A percentile compares a stretch with the other conserved stretches of the same genome.
These are phyloP conservation scores for Lasioglossum vierecki DNA, from an alignment of 2,888 invertebrate species.

Conservation along the genomic window DNA sequence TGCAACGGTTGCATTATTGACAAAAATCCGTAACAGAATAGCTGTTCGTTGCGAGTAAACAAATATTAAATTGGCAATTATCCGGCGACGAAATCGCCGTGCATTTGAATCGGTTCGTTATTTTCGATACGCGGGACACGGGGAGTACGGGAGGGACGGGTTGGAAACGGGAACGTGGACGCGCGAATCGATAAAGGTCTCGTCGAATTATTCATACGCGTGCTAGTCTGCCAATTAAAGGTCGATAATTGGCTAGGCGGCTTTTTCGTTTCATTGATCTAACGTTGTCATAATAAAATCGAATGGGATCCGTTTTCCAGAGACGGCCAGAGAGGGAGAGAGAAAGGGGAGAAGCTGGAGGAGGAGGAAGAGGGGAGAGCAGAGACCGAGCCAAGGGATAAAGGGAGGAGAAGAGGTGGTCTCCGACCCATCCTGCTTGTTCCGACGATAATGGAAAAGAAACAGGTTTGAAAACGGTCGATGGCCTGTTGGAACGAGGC, in stretches of 20 bases:
- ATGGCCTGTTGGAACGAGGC: slow-evolving; percentile 68
- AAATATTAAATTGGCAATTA: slow-evolving; percentile 51
- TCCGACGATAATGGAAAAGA: slow-evolving; percentile 33
- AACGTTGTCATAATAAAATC: slow-evolving; percentile 10
- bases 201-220: slow-evolving; percentile 40
- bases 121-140: not conserved
- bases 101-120: slow-evolving; percentile 41
- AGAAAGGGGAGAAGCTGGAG: not conserved
- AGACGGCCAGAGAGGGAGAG: not conserved
- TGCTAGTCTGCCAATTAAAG: slow-evolving; percentile 38
- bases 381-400: not conserved
- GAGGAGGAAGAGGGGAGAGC: not conserved
- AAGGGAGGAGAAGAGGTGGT: slow-evolving; percentile 4
- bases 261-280: slow-evolving; percentile 13
- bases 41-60: slow-evolving; percentile 26
- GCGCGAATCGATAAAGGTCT: slow-evolving; percentile 23
- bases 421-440: slow-evolving; percentile 52
- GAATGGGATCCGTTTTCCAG: slow-evolving; percentile 12
- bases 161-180: not conserved
- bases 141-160: not conserved
- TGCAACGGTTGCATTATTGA: not conserved
- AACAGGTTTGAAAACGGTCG: slow-evolving; percentile 47
- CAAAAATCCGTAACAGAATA: slow-evolving; percentile 6
- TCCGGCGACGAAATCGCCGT: slow-evolving; percentile 19
- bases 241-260: slow-evolving; percentile 24